Base-by-base conservation (phyloP, 2,113 vertebrate genomes). In the Notechis scutatus region DNA sequence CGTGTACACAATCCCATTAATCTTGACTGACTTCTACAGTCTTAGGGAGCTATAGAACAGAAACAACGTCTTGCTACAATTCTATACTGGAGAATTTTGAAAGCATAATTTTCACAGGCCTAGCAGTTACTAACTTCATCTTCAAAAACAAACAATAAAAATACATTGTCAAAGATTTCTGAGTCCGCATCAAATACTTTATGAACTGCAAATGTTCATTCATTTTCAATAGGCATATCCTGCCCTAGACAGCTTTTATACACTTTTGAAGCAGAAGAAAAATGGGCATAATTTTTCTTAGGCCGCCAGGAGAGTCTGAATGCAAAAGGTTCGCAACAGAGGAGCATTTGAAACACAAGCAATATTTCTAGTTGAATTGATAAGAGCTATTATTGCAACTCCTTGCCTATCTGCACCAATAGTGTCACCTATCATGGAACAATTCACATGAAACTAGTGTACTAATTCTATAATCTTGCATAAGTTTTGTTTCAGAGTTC, bases 201-300 rank as follows among this genome's bases (percentile, higher is more conserved):
- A 95, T 95, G 88, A 23, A 3, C 74, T 88, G 21, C 56, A 57
- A 85, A 95, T 85, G 15, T 94, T 26, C 3, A 61, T 95, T 92
- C 93, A 89, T 87, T 95, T 54, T 57, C 3, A 90, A 11, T 5
- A 93, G 39, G 74, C 89, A 90, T 93, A 52, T 54, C 88, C 90
- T 94, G 50, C 69, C 81, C 90, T 92, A 26, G 15, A 95, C 57
- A 85, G 15, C 61, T 92, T 93, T 56, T 88, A 34, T 64, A 57
- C 29, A 86, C 45, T 61, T 90, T 93, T 57, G 74, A 90, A 61
- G 52, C 52, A 47, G n/a, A 81, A 54, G 42, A 21, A 93, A 94
- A 89, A 88, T 5, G 91, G n/a, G 20, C 34, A 93, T 20, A 10
- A 18, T 1, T 93, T 45, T 93, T 47, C 57, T 93, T 89, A 93